phyloP scores from a whole-genome alignment of 2,888 invertebrate species.

The Perizoma flavofasciatum region DNA sequence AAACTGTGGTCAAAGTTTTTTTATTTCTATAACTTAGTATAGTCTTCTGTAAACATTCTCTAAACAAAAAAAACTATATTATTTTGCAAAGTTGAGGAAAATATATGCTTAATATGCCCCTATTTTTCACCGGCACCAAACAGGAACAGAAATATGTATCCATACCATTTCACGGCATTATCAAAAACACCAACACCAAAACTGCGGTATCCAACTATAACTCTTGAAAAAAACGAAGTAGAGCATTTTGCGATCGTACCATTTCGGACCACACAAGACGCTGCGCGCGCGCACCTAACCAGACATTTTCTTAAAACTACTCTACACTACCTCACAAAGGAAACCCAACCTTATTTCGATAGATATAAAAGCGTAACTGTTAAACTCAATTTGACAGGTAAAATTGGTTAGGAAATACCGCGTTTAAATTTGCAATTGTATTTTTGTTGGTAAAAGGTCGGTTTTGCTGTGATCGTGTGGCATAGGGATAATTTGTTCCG shows the following conservation, averaged over 20 bases:
- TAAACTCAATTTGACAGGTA: slow-evolving; percentile 5
- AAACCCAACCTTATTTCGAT: slow-evolving; percentile 25
- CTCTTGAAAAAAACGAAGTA: slow-evolving; percentile 27
- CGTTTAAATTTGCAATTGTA: slow-evolving; percentile 25
- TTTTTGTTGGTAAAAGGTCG: slow-evolving; percentile 3
- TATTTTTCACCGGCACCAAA: too few relatives aligned
- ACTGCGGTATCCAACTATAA: slow-evolving; percentile 4
- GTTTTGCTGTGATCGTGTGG: slow-evolving; percentile 7
- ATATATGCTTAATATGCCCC: too few relatives aligned
- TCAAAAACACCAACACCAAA: slow-evolving; percentile 8
- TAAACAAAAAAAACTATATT: too few relatives aligned
- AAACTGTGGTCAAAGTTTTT: too few relatives aligned
- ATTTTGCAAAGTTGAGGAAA: too few relatives aligned
- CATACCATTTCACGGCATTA: slow-evolving; percentile 2
- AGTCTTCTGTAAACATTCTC: too few relatives aligned
- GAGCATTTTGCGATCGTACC: slow-evolving; percentile 40
- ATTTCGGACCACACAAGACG: slow-evolving; percentile 54
- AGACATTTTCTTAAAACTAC: slow-evolving; percentile 37
- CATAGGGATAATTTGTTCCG: slow-evolving; percentile 14
- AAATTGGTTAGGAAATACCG: slow-evolving; percentile 5
- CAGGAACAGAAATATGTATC: too few relatives aligned
- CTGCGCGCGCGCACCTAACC: slow-evolving; percentile 38
- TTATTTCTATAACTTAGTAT: too few relatives aligned
- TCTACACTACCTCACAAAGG: slow-evolving; percentile 13
- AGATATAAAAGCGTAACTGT: slow-evolving; percentile 1